Percentiles rank a stretch among this genome's conserved stretches.
Conservation (phyloP, 2,888 invertebrate species). For the Ischnura elegans region DNA sequence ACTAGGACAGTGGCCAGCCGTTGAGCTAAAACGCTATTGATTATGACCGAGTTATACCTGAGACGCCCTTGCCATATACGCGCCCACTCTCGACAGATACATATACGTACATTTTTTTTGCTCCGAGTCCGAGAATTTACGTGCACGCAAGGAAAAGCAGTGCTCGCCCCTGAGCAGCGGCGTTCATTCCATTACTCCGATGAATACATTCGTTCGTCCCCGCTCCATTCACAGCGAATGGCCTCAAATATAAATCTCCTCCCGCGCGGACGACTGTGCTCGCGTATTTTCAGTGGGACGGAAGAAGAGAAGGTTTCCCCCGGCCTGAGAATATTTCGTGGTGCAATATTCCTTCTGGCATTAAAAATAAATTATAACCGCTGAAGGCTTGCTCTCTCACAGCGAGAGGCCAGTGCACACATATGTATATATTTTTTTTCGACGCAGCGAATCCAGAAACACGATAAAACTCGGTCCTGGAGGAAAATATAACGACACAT, state of each 20-base stretch:
- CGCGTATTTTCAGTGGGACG: background rate
- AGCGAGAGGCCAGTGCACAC: background rate
- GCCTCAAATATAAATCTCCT: background rate
- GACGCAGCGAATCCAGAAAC: background rate
- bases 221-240: background rate
- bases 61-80: background rate
- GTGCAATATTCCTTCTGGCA: background rate
- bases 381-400: background rate
- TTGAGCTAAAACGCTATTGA: background rate
- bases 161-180: background rate
- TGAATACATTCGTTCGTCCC: background rate
- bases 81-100: background rate
- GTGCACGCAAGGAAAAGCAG: background rate
- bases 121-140: background rate
- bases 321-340: background rate
- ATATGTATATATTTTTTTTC: too few relatives aligned
- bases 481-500: constrained; percentile 12
- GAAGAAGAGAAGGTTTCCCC: background rate
- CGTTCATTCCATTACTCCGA: constrained; percentile 12
- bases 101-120: too few relatives aligned
- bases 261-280: background rate
- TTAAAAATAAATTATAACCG: background rate
- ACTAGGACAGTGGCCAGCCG: background rate
- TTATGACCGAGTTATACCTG: background rate
- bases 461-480: background rate